Evolutionary conservation across 2,113 vertebrate genomes (phyloP), one percentile per base, ranked within the genome.

Genomic region (Sciurus niger): DNA sequence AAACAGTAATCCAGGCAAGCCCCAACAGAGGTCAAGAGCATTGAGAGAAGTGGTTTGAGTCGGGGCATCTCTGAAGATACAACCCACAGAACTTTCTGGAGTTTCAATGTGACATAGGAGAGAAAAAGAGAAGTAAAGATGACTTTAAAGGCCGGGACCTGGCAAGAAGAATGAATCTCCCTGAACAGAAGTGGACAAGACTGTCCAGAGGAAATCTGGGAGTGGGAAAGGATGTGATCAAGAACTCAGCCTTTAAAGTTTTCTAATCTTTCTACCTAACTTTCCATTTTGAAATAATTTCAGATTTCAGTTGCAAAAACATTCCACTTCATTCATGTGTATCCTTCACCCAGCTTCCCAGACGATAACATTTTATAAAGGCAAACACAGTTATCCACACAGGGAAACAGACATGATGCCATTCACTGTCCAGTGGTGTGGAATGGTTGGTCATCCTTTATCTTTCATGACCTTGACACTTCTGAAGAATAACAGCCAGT

Each of bases 101-200:
- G 37, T 32, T 65, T 72, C 28, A 7, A 96, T 70, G 46, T 48
- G 34, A 43, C 46, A 14, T 58, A 30, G 11, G 24, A 83, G 6
- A 32, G 34, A 2, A 20, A 25, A 48, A 58, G 24, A 80, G 37
- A 68, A 60, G 28, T 40, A 18, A 53, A 89, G 16, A 78, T 68
- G 67, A 84, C 51, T 80, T 68, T 63, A 53, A 82, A 85, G 30
- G 51, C 73, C 58, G 28, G 5, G 7, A 28, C 40, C 28, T 82
- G 30, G 73, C 5, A 91, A 96, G 60, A 87, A 90, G 6, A 92
- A 92, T 53, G 22, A 58, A 87, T 79, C 96, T 60, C 34, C 8
- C 40, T 58, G 2, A 58, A 24, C 28, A 53, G 70, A 88, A n/a
- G 90, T 22, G 32, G 14, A 78, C 28, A 40, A 58, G 43, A 84